phyloP scores from a whole-genome alignment of 2,888 invertebrate genomes.

The Leptinotarsa juncta region DNA sequence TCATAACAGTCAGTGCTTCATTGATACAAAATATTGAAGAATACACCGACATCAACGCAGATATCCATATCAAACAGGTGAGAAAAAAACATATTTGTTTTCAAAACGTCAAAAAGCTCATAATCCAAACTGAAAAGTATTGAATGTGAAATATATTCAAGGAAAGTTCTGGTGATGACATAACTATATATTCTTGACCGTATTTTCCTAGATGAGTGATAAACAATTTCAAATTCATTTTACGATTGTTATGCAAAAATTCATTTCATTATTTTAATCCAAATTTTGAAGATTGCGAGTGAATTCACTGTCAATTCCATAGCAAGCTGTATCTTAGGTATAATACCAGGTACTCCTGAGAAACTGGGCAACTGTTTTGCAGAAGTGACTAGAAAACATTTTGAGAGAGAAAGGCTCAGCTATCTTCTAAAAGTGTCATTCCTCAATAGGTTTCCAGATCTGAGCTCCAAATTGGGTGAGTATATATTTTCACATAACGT shows the following conservation, averaged over 20 bases:
- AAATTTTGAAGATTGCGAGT: background rate
- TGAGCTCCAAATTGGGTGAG: background rate
- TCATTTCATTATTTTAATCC: too few relatives aligned
- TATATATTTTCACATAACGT: background rate
- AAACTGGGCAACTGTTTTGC: background rate
- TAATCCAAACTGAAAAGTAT: too few relatives aligned
- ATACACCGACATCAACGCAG: background rate
- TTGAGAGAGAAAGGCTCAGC: background rate
- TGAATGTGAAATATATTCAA: too few relatives aligned
- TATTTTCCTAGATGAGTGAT: too few relatives aligned
- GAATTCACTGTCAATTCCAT: background rate
- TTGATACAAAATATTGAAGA: background rate
- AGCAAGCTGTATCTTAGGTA: background rate
- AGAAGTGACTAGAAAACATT: background rate
- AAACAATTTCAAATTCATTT: too few relatives aligned
- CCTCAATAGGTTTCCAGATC: background rate
- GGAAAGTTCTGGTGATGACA: too few relatives aligned
- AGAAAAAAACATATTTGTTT: too few relatives aligned
- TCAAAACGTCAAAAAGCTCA: too few relatives aligned
- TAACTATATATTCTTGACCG: too few relatives aligned
- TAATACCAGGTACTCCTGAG: background rate
- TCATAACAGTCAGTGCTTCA: background rate
- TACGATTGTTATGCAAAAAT: too few relatives aligned
- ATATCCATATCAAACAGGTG: conserved; percentile 1
- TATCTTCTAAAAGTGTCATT: background rate